A percentile compares a stretch with the other conserved stretches of the same genome.
phyloP scores from a whole-genome alignment of 2,113 vertebrate species.

The Hyperopisus bebe region DNA sequence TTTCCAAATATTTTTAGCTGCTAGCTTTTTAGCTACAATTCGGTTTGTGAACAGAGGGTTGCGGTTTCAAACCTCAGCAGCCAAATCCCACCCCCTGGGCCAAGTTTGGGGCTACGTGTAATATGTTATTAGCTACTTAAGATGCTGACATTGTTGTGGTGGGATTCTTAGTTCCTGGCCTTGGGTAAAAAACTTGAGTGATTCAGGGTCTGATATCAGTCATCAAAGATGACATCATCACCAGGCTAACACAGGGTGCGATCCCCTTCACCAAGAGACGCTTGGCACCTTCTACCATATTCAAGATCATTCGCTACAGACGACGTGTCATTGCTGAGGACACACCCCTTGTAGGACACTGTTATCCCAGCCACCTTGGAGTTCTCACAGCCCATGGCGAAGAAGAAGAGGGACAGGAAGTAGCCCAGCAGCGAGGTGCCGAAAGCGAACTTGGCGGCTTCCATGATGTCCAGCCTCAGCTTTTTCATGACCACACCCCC shows the following conservation, averaged over 20 bases:
- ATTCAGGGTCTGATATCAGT: neutral
- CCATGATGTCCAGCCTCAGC: conserved; percentile 74
- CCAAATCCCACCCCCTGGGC: neutral
- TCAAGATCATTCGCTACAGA: neutral
- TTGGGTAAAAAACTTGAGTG: neutral
- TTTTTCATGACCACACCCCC: conserved; percentile 87
- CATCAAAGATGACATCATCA: neutral
- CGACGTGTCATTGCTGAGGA: neutral
- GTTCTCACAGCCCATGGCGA: conserved; percentile 73
- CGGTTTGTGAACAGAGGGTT: neutral
- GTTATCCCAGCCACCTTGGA: conserved; percentile 79
- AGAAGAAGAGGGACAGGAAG: conserved; percentile 64
- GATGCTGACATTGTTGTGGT: neutral
- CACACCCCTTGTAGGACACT: conserved; percentile 74
- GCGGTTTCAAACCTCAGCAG: neutral
- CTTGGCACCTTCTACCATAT: neutral
- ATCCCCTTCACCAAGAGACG: neutral
- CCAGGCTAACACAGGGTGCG: neutral
- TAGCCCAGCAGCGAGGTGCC: conserved; percentile 65
- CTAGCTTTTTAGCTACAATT: neutral
- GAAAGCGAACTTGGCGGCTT: conserved; percentile 70
- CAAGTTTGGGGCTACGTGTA: neutral
- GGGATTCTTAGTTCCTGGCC: neutral
- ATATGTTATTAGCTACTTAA: neutral
- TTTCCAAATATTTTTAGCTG: neutral